A percentile compares a stretch with the other conserved stretches of the same genome.
Evolutionary conservation across 2,797 vertebrate species (phyloP).

Genomic region (Lindbergichthys nudifrons): DNA sequence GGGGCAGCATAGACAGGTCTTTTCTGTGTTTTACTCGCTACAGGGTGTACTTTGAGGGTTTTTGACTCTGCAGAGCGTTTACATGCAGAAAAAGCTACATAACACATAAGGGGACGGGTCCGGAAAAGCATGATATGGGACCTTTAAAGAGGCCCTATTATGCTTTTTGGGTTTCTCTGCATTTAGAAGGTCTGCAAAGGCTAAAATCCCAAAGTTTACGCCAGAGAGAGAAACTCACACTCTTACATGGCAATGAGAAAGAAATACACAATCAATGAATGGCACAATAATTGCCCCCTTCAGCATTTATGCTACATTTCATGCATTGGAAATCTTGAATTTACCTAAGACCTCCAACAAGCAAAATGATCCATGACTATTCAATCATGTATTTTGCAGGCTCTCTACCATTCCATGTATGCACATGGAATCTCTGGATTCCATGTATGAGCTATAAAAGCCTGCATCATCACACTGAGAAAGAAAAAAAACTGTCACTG

Average conservation of each 20-base stretch:
- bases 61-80: too few relatives aligned
- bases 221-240: too few relatives aligned
- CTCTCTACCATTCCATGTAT: not conserved
- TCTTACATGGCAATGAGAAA: not conserved
- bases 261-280: not conserved
- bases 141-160: too few relatives aligned
- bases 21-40: too few relatives aligned
- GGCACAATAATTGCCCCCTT: not conserved
- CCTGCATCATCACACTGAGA: not conserved
- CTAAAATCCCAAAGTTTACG: too few relatives aligned
- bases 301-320: not conserved
- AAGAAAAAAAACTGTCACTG: constrained; percentile 18
- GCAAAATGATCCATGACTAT: not conserved
- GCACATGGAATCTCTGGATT: not conserved
- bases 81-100: too few relatives aligned
- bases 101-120: too few relatives aligned
- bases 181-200: too few relatives aligned
- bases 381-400: not conserved
- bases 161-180: too few relatives aligned
- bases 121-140: too few relatives aligned
- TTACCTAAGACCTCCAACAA: not conserved
- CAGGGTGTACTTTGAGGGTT: too few relatives aligned
- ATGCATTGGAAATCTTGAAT: not conserved
- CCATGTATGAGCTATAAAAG: not conserved
- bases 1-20: too few relatives aligned